A percentile compares a stretch with the other conserved stretches of the same genome.
These are phyloP conservation scores for Macrosteles quadrilineatus DNA, from an alignment of 1,140 invertebrate species.

Conservation along the genomic window DNA sequence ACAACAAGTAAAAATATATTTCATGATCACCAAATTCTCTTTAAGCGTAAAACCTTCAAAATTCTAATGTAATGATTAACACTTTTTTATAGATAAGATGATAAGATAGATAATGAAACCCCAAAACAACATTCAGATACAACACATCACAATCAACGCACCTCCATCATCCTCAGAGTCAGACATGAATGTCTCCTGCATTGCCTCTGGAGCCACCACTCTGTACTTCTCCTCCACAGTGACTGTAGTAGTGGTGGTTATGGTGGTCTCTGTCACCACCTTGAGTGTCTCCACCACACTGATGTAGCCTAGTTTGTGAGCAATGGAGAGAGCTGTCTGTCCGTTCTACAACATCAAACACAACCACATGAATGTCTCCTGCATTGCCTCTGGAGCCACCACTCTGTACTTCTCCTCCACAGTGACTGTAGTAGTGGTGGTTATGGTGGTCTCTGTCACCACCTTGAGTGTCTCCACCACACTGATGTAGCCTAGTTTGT, in stretches of 20 bases:
- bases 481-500: constrained; percentile 95
- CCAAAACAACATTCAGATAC: background rate
- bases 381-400: constrained; percentile 97
- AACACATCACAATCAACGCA: constrained; percentile 47
- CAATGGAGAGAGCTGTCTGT: constrained; percentile 94
- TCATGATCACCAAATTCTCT: too few relatives aligned
- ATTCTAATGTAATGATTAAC: too few relatives aligned
- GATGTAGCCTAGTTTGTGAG: constrained; percentile 95
- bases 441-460: constrained; percentile 89
- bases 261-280: constrained; percentile 91
- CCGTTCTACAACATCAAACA: constrained; percentile 70
- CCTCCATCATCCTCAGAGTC: constrained; percentile 99
- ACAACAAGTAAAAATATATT: too few relatives aligned
- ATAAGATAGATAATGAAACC: too few relatives aligned
- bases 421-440: constrained; percentile 63
- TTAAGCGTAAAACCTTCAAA: too few relatives aligned
- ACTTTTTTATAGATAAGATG: too few relatives aligned
- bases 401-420: constrained; percentile 95
- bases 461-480: constrained; percentile 96
- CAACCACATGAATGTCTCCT: constrained; percentile 74
- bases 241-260: constrained; percentile 64
- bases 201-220: constrained; percentile 95
- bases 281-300: constrained; percentile 97
- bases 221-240: constrained; percentile 91
- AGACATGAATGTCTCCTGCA: constrained; percentile 98